These are phyloP conservation scores for Corythornis madagascariensis DNA, from an alignment of 2,113 vertebrate species.

Conservation along the genomic window DNA sequence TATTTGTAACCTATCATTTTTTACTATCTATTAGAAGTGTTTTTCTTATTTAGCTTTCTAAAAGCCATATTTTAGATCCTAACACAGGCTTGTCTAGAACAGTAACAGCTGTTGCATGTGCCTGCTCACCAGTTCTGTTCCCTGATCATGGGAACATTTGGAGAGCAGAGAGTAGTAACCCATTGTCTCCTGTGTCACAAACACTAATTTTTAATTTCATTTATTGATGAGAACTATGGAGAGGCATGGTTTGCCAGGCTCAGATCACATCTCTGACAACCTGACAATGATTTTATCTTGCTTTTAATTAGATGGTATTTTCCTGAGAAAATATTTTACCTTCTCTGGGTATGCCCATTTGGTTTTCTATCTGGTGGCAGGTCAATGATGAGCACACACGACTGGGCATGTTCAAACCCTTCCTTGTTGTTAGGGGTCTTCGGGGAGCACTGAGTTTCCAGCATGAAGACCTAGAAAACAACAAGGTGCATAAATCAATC, in stretches of 20 bases:
- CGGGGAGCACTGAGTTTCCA: slow-evolving; percentile 94
- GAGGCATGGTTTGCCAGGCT: neutral
- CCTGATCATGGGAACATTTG: neutral
- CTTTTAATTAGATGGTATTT: neutral
- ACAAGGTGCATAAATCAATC: neutral
- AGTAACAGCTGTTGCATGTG: neutral
- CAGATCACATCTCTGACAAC: neutral
- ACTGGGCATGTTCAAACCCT: slow-evolving; percentile 97
- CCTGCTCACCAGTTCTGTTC: neutral
- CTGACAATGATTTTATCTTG: neutral
- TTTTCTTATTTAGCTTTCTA: neutral
- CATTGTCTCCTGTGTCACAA: neutral
- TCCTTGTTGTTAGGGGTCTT: slow-evolving; percentile 96
- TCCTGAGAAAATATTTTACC: slow-evolving; percentile 71
- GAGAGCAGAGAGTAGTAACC: neutral
- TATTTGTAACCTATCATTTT: neutral
- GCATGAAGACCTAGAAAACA: slow-evolving; percentile 90
- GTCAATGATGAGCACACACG: slow-evolving; percentile 95
- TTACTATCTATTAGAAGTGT: neutral
- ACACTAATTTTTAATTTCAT: neutral
- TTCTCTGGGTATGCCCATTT: slow-evolving; percentile 90
- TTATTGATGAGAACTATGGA: neutral
- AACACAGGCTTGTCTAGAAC: neutral
- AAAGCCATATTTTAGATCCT: neutral
- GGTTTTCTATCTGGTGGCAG: slow-evolving; percentile 89